Percentiles rank a stretch among this genome's conserved stretches.
Conservation (phyloP, 2,888 invertebrate species). For the Apodemia duryi region DNA sequence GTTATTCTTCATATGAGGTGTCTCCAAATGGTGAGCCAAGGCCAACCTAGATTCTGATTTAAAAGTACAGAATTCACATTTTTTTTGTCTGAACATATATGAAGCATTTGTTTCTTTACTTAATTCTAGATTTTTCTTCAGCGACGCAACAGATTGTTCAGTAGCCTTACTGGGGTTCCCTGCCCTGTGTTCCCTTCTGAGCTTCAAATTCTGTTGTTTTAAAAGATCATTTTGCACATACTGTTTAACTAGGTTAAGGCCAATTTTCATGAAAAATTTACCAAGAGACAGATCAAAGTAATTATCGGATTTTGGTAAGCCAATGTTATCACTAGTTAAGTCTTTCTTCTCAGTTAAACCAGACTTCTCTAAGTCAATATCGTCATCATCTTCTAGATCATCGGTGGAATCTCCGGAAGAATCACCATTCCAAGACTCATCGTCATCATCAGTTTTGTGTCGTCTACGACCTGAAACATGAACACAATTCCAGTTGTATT, state of each 20-base stretch:
- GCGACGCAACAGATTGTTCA: constrained; percentile 88
- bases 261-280: constrained; percentile 94
- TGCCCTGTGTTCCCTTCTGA: constrained; percentile 82
- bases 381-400: constrained; percentile 69
- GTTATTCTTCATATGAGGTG: constrained; percentile 94
- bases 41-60: constrained; percentile 91
- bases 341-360: constrained; percentile 38
- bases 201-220: constrained; percentile 91
- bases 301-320: constrained; percentile 76
- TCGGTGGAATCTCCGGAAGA: constrained; percentile 76
- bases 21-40: constrained; percentile 92
- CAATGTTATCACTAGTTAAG: constrained; percentile 46
- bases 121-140: constrained; percentile 91
- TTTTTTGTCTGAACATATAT: constrained; percentile 86
- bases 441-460: constrained; percentile 69
- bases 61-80: constrained; percentile 93
- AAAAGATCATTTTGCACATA: constrained; percentile 95
- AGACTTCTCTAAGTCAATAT: constrained; percentile 36
- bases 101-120: constrained; percentile 92
- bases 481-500: background rate
- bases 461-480: constrained; percentile 40
- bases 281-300: constrained; percentile 94
- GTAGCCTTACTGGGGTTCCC: constrained; percentile 83
- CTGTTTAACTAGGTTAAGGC: constrained; percentile 93
- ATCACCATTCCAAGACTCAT: constrained; percentile 79